These are phyloP conservation scores for Physella acuta DNA, from an alignment of 1,140 invertebrate genomes.

Conservation along the genomic window DNA sequence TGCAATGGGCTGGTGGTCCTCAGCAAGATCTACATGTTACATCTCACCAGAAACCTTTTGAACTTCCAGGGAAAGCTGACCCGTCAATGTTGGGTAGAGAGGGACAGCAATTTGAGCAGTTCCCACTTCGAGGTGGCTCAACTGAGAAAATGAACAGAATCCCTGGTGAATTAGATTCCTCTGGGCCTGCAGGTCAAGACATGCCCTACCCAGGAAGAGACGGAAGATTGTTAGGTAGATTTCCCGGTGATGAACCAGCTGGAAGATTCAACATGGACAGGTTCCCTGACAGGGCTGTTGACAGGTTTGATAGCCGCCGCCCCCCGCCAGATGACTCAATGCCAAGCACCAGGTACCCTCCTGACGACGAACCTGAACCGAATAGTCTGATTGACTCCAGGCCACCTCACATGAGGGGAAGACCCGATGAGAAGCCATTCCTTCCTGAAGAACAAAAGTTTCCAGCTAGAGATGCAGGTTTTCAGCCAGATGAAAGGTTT, in stretches of 20 bases:
- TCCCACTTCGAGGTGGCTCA: background rate
- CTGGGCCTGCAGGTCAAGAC: background rate
- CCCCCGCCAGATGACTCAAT: background rate
- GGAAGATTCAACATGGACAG: background rate
- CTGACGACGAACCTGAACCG: slow-evolving; percentile 12
- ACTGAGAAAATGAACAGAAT: slow-evolving; percentile 8
- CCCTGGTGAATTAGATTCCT: background rate
- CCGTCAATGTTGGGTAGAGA: background rate
- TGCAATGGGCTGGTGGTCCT: background rate
- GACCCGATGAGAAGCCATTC: slow-evolving; percentile 14
- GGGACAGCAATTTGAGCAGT: background rate
- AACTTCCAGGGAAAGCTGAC: background rate
- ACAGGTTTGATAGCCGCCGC: background rate
- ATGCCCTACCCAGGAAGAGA: background rate
- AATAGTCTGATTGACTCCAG: background rate
- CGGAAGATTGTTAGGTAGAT: background rate
- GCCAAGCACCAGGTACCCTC: slow-evolving; percentile 21
- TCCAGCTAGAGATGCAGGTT: slow-evolving; percentile 2
- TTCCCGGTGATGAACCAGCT: background rate
- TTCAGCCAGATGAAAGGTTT: background rate
- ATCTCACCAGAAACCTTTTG: background rate
- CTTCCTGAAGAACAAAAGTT: slow-evolving; percentile 1
- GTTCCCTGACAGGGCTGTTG: background rate
- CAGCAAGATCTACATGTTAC: background rate
- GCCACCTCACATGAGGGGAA: background rate